Percentiles rank a stretch among this genome's conserved stretches.
phyloP scores from a whole-genome alignment of 2,113 vertebrate genomes.

The Calidris pygmaea region DNA sequence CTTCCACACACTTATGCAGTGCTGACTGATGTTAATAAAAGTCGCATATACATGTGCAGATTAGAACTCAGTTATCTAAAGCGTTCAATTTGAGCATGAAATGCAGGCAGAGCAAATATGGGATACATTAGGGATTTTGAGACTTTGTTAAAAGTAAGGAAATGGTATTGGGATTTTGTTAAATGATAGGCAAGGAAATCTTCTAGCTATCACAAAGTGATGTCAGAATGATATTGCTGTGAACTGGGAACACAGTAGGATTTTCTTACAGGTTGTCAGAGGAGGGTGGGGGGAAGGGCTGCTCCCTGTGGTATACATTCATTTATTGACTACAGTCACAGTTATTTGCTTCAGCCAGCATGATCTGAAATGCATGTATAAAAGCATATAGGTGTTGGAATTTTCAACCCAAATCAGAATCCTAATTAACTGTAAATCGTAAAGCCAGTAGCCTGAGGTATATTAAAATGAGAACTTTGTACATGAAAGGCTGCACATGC shows the following conservation, averaged over 20 bases:
- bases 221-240: slow-evolving; percentile 71
- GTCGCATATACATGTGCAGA: neutral
- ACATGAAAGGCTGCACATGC: slow-evolving; percentile 79
- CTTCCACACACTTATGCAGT: neutral
- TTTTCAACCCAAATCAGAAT: slow-evolving; percentile 80
- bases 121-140: slow-evolving; percentile 62
- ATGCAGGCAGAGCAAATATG: slow-evolving; percentile 29
- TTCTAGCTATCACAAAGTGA: slow-evolving; percentile 62
- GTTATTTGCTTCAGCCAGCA: slow-evolving; percentile 77
- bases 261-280: slow-evolving; percentile 76
- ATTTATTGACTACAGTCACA: slow-evolving; percentile 76
- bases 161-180: slow-evolving; percentile 62
- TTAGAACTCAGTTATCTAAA: slow-evolving; percentile 43
- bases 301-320: slow-evolving; percentile 67
- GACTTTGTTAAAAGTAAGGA: slow-evolving; percentile 55
- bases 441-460: slow-evolving; percentile 78
- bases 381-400: slow-evolving; percentile 72
- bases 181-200: slow-evolving; percentile 62
- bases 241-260: slow-evolving; percentile 66
- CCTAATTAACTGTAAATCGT: slow-evolving; percentile 82
- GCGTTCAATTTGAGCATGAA: slow-evolving; percentile 52
- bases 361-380: slow-evolving; percentile 76
- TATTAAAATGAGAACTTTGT: slow-evolving; percentile 83
- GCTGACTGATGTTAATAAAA: slow-evolving; percentile 17
- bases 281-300: slow-evolving; percentile 18